Conservation (phyloP, 2,888 invertebrate genomes). For the Deilephila elpenor region DNA sequence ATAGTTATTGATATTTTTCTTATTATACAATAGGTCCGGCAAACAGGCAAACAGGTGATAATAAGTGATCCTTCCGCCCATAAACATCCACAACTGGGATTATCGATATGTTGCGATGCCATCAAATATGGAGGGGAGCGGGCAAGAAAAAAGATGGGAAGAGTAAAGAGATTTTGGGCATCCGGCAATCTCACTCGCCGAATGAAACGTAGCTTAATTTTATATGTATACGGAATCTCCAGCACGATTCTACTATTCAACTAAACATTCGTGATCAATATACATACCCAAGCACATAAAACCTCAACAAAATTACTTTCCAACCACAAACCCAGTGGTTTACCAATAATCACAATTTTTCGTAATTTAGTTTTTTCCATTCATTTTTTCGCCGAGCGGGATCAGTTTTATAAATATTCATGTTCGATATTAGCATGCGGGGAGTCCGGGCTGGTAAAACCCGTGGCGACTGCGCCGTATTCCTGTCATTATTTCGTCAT, state of each 20-base stretch:
- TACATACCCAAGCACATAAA: neutral
- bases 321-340: constrained; percentile 23
- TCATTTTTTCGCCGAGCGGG: constrained; percentile 54
- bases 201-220: too few relatives aligned
- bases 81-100: too few relatives aligned
- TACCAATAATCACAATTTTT: constrained; percentile 22
- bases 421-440: constrained; percentile 76
- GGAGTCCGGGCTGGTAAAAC: constrained; percentile 58
- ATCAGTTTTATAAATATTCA: constrained; percentile 82
- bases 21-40: too few relatives aligned
- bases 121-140: too few relatives aligned
- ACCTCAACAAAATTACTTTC: constrained; percentile 12
- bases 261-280: neutral
- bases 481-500: constrained; percentile 81
- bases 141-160: too few relatives aligned
- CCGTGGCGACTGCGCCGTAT: constrained; percentile 55
- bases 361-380: constrained; percentile 26
- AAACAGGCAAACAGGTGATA: too few relatives aligned
- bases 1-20: too few relatives aligned
- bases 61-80: too few relatives aligned
- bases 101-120: too few relatives aligned
- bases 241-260: neutral
- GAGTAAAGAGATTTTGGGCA: too few relatives aligned
- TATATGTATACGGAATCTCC: neutral
- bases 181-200: too few relatives aligned